A percentile compares a stretch with the other conserved stretches of the same genome.
Evolutionary conservation across 2,888 invertebrate genomes (phyloP).

Genomic region (Vannuccia rotundouncinata): DNA sequence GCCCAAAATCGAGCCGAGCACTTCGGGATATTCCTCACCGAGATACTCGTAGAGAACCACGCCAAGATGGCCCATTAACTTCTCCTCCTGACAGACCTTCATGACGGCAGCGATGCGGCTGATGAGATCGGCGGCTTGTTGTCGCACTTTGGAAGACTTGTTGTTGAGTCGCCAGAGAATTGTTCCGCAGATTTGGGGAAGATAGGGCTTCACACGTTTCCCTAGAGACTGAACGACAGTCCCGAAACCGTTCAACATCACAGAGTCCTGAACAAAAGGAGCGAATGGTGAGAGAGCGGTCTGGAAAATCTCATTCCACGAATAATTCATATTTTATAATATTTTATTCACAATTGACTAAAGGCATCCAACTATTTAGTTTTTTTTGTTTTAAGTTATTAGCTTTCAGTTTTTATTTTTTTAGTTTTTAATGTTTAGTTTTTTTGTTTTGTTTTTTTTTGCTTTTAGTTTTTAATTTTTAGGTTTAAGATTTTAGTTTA

Average conservation of each 20-base stretch:
- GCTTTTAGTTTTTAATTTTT: no score
- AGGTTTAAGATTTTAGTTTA: no score
- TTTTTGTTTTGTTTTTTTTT: no score
- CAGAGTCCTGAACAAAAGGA: slow-evolving; percentile 69
- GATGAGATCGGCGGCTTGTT: slow-evolving; percentile 97
- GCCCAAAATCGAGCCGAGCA: slow-evolving; percentile 91
- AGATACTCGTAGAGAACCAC: slow-evolving; percentile 97
- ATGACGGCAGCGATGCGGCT: slow-evolving; percentile 93
- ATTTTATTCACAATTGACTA: no score
- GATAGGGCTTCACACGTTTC: slow-evolving; percentile 91
- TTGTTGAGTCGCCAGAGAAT: slow-evolving; percentile 98
- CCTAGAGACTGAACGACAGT: slow-evolving; percentile 95
- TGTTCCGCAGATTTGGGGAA: slow-evolving; percentile 99
- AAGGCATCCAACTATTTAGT: no score
- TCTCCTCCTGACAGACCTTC: slow-evolving; percentile 99
- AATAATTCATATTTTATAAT: no score
- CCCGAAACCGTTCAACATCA: slow-evolving; percentile 98
- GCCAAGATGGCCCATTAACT: slow-evolving; percentile 98
- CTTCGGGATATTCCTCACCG: slow-evolving; percentile 98
- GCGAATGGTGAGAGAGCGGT: no score
- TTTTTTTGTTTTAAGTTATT: no score
- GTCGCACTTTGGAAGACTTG: slow-evolving; percentile 94
- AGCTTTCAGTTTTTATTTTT: no score
- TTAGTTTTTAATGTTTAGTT: no score
- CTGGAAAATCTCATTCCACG: no score